Percentiles rank a stretch among this genome's conserved stretches.
Evolutionary conservation across 2,888 invertebrate genomes (phyloP).

Genomic region (Myopa testacea): DNA sequence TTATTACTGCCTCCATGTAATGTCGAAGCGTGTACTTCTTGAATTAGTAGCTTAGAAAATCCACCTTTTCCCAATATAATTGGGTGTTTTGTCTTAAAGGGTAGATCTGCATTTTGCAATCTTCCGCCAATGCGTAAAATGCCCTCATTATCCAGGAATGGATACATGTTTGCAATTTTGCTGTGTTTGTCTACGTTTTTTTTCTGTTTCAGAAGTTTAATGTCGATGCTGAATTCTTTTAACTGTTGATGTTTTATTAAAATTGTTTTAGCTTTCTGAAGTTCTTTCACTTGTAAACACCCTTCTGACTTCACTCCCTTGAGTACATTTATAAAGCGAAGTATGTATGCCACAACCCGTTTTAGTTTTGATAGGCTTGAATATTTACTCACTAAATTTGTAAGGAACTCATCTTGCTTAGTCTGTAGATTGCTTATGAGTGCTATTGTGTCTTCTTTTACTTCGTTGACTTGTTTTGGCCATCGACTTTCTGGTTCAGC

Average conservation of each 20-base stretch:
- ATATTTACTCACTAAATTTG: no score
- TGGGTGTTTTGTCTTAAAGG: constrained; percentile 18
- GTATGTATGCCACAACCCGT: not conserved
- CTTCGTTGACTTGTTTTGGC: not conserved
- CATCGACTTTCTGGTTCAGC: not conserved
- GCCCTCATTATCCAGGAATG: constrained; percentile 21
- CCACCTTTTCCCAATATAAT: constrained; percentile 24
- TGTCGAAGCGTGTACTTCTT: constrained; percentile 4
- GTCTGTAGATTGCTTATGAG: no score
- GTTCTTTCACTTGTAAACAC: constrained; percentile 3
- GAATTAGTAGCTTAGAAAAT: not conserved
- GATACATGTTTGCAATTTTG: constrained; percentile 21
- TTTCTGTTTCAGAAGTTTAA: not conserved
- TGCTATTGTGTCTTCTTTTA: no score
- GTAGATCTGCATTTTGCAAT: not conserved
- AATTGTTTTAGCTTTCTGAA: constrained; percentile 11
- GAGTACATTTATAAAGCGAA: not conserved
- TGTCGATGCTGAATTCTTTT: not conserved
- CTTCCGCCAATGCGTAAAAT: constrained; percentile 31
- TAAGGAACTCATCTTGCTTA: no score
- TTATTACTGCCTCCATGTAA: constrained; percentile 24
- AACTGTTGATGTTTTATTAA: constrained; percentile 21
- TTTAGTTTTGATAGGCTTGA: not conserved
- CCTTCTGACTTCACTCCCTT: not conserved
- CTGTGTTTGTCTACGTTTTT: constrained; percentile 1